Conservation (phyloP, 2,113 vertebrate genomes). For the Hemichromis elongatus region DNA sequence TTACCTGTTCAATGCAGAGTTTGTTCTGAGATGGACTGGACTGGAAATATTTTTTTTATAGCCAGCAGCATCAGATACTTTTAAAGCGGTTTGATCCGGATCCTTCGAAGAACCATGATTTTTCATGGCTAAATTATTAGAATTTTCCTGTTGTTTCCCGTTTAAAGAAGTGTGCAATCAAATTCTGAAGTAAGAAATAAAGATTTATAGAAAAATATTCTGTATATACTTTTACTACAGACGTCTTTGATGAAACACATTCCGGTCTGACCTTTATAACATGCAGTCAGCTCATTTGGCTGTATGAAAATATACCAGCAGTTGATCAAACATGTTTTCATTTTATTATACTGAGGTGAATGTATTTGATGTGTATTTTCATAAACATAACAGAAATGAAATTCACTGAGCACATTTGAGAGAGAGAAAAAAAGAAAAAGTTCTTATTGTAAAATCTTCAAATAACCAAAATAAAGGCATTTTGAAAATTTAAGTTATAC, state of each 20-base stretch:
- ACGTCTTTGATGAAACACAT: not conserved
- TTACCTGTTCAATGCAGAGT: not conserved
- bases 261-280: not conserved
- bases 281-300: not conserved
- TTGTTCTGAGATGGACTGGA: not conserved
- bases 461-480: constrained; percentile 35
- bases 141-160: not conserved
- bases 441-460: constrained; percentile 8
- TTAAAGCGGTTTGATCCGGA: not conserved
- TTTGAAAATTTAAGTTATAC: not conserved
- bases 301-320: not conserved
- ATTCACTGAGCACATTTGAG: not conserved
- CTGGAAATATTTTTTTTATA: not conserved
- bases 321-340: not conserved
- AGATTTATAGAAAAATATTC: not conserved
- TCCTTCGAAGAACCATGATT: not conserved
- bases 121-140: not conserved
- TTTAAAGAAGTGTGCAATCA: not conserved
- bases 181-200: not conserved
- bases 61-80: not conserved
- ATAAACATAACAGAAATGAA: not conserved
- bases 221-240: not conserved
- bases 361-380: constrained; percentile 21
- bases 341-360: not conserved
- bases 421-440: not conserved